Evolutionary conservation across 2,797 vertebrate species (phyloP).

Genomic region (Botia almorhae): DNA sequence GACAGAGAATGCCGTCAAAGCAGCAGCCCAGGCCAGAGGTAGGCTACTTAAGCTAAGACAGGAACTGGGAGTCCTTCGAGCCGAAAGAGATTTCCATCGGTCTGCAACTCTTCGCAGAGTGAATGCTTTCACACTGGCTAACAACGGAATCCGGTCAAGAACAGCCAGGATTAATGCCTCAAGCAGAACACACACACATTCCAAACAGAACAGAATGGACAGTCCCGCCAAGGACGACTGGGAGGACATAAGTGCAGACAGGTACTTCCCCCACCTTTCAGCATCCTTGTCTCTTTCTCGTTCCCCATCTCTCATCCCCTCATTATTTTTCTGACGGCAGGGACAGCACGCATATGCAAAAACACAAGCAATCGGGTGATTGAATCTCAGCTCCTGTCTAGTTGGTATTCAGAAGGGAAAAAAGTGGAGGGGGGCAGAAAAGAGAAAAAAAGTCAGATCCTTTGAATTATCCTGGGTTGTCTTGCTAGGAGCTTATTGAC

Average conservation of each 20-base stretch:
- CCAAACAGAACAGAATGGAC: slow-evolving; percentile 86
- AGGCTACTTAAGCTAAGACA: slow-evolving; percentile 78
- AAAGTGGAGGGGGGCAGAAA: slow-evolving; percentile 66
- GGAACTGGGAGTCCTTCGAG: slow-evolving; percentile 79
- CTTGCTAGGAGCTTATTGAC: slow-evolving; percentile 99
- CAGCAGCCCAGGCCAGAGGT: slow-evolving; percentile 74
- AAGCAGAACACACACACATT: slow-evolving; percentile 84
- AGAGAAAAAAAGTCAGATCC: slow-evolving; percentile 92
- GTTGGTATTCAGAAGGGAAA: slow-evolving; percentile 93
- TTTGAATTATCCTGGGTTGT: slow-evolving; percentile 99
- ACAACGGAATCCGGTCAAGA: slow-evolving; percentile 86
- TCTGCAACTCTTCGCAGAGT: slow-evolving; percentile 67
- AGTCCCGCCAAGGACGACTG: slow-evolving; percentile 93
- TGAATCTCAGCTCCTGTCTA: slow-evolving; percentile 98
- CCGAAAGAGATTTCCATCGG: slow-evolving; percentile 76
- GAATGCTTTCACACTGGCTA: slow-evolving; percentile 54
- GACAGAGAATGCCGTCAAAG: slow-evolving; percentile 68
- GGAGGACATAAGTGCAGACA: slow-evolving; percentile 94
- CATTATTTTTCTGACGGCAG: slow-evolving; percentile 89
- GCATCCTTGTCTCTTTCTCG: slow-evolving; percentile 36
- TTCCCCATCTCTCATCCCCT: slow-evolving; percentile 70
- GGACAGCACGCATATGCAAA: slow-evolving; percentile 96
- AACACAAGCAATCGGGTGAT: slow-evolving; percentile 92
- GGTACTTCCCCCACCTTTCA: slow-evolving; percentile 79
- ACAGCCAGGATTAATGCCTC: slow-evolving; percentile 78